Percentiles rank a stretch among this genome's conserved stretches.
Evolutionary conservation across 2,888 invertebrate genomes (phyloP).

Genomic region (Tetanocera ferruginea): DNA sequence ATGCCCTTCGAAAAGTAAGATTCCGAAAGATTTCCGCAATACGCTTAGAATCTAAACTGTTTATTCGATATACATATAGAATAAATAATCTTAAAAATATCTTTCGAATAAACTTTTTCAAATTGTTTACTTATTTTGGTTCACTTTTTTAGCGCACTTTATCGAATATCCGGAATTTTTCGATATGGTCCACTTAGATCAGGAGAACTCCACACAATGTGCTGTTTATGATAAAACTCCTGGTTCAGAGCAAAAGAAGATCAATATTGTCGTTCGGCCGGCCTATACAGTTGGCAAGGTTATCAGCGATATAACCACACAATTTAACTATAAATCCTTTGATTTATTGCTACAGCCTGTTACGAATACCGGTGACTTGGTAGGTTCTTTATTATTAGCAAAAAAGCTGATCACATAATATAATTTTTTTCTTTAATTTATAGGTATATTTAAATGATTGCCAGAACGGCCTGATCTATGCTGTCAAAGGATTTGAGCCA

Average conservation of each 20-base stretch:
- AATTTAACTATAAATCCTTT: constrained; percentile 64
- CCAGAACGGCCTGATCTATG: constrained; percentile 55
- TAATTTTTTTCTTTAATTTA: constrained; percentile 19
- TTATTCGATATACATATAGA: no score
- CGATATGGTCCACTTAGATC: constrained; percentile 58
- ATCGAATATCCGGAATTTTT: constrained; percentile 40
- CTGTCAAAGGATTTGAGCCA: constrained; percentile 63
- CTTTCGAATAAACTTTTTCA: no score
- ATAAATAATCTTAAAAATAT: no score
- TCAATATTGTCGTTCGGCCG: constrained; percentile 65
- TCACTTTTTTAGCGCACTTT: neutral
- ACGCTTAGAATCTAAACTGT: no score
- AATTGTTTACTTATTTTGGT: neutral
- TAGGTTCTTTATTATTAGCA: constrained; percentile 43
- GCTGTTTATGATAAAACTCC: constrained; percentile 67
- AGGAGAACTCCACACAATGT: constrained; percentile 61
- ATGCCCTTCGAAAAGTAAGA: no score
- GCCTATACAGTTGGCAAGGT: constrained; percentile 64
- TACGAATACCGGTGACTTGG: constrained; percentile 57
- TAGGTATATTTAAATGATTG: constrained; percentile 65
- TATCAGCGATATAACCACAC: constrained; percentile 63
- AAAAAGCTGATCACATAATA: neutral
- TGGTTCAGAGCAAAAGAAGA: constrained; percentile 66
- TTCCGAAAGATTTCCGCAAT: no score
- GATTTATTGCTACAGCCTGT: constrained; percentile 65